phyloP scores from a whole-genome alignment of 2,113 vertebrate genomes.

The Nyctibius bracteatus region DNA sequence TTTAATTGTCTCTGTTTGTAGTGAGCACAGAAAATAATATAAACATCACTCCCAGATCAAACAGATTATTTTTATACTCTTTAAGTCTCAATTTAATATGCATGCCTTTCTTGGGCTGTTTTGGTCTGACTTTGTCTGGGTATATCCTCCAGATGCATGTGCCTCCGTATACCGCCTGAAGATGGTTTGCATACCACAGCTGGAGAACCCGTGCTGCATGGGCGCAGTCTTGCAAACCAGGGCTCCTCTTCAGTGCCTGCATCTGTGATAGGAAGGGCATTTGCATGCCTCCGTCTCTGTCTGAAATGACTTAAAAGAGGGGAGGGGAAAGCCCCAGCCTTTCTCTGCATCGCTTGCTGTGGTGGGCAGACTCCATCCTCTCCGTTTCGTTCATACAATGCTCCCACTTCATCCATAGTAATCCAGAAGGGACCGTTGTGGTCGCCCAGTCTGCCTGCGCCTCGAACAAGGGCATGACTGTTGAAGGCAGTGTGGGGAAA shows the following conservation, averaged over 20 bases:
- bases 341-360: background rate
- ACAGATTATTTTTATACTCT: slow-evolving; percentile 44
- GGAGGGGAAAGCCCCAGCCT: background rate
- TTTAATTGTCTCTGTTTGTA: slow-evolving; percentile 50
- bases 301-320: background rate
- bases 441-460: background rate
- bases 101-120: slow-evolving; percentile 37
- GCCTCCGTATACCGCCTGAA: background rate
- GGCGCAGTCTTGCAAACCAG: background rate
- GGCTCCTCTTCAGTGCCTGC: background rate
- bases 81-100: slow-evolving; percentile 41
- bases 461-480: slow-evolving; percentile 50
- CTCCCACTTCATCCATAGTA: slow-evolving; percentile 37
- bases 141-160: background rate
- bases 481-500: slow-evolving; percentile 29
- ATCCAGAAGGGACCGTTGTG: slow-evolving; percentile 62
- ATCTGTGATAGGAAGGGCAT: background rate
- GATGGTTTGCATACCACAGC: slow-evolving; percentile 33
- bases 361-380: background rate
- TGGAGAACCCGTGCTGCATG: background rate
- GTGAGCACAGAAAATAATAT: slow-evolving; percentile 45
- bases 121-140: slow-evolving; percentile 36
- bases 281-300: background rate
- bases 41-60: slow-evolving; percentile 49
- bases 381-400: background rate